Percentiles rank a stretch among this genome's conserved stretches.
These are phyloP conservation scores for Hypomesus transpacificus DNA, from an alignment of 2,113 vertebrate genomes.

Conservation along the genomic window DNA sequence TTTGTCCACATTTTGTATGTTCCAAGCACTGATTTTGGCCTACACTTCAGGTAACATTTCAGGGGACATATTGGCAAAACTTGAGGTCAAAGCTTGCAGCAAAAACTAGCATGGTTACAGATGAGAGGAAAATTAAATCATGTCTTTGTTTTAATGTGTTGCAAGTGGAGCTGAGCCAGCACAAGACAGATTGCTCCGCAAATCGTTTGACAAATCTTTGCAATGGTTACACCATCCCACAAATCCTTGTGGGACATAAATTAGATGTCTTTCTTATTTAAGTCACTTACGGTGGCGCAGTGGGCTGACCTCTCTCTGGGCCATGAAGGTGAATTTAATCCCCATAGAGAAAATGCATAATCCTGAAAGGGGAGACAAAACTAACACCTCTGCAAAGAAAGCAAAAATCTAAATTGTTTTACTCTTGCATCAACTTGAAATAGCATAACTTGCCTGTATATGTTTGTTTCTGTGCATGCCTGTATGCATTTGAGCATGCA, in stretches of 20 bases:
- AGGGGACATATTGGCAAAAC: not conserved
- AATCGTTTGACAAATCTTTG: slow-evolving; percentile 39
- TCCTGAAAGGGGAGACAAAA: not conserved
- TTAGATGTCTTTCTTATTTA: slow-evolving; percentile 36
- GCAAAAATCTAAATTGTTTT: not conserved
- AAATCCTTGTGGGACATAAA: not conserved
- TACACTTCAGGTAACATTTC: slow-evolving; percentile 24
- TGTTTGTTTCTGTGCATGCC: too few species aligned
- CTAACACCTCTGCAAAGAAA: not conserved
- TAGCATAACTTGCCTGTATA: too few species aligned
- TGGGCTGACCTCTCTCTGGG: slow-evolving; percentile 20
- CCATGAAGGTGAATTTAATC: slow-evolving; percentile 42
- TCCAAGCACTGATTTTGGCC: not conserved
- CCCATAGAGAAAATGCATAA: slow-evolving; percentile 23
- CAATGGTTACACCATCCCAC: not conserved
- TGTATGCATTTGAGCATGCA: too few species aligned
- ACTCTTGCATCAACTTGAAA: too few species aligned
- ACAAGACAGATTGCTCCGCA: slow-evolving; percentile 20
- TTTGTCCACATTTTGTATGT: too few species aligned
- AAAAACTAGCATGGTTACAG: slow-evolving; percentile 25
- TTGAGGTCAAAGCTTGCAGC: slow-evolving; percentile 28
- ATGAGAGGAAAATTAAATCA: slow-evolving; percentile 39
- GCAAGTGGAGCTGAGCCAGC: not conserved
- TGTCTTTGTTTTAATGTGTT: slow-evolving; percentile 27
- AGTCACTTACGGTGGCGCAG: slow-evolving; percentile 12